Conservation (phyloP, 2,113 vertebrate genomes). For the Lycocorax pyrrhopterus region DNA sequence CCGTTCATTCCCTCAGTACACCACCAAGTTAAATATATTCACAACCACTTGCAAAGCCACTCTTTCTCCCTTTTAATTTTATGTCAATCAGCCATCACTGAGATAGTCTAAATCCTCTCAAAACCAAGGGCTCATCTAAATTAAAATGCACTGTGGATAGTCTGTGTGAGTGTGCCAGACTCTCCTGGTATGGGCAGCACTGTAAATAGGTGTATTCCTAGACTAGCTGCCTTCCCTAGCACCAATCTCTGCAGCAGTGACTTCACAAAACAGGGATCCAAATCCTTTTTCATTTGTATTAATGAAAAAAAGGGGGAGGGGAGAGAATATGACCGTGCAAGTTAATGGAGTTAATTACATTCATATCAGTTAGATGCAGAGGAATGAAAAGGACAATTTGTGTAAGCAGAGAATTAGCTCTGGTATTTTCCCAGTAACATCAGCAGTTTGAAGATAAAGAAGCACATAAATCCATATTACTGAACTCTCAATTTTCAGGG, state of each 20-base stretch:
- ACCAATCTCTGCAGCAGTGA: neutral
- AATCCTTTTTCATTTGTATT: neutral
- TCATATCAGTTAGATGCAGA: neutral
- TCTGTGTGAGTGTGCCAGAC: neutral
- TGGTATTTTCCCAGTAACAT: neutral
- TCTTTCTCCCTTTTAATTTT: constrained; percentile 24
- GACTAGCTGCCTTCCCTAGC: neutral
- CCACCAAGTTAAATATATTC: constrained; percentile 30
- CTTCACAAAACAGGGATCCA: neutral
- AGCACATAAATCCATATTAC: neutral
- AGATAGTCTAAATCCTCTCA: neutral
- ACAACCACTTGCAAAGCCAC: neutral
- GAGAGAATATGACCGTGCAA: neutral
- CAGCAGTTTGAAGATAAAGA: neutral
- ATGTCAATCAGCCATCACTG: neutral
- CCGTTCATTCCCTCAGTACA: neutral
- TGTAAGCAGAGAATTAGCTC: constrained; percentile 1
- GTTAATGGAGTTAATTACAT: neutral
- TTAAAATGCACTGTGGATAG: neutral
- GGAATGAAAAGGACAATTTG: neutral
- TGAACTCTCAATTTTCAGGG: neutral
- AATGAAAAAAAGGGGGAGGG: neutral
- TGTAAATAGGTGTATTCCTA: neutral
- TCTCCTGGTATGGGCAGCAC: neutral
- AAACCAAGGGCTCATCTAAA: neutral